Base-by-base conservation (phyloP, 2,888 invertebrate genomes). In the Papilio protenor region DNA sequence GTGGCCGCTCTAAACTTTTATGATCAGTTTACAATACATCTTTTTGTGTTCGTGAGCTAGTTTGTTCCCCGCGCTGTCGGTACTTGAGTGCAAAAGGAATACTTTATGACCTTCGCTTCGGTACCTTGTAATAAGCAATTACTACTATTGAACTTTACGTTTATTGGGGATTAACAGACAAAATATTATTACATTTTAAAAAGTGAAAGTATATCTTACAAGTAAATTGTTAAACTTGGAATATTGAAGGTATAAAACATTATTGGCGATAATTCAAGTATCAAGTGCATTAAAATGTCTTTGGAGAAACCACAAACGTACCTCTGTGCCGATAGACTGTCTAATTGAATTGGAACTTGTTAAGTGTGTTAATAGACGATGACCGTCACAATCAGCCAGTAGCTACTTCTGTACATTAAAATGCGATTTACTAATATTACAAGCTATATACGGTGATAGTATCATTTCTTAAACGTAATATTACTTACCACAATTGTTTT, bases 401-500 rank as follows among this genome's bases (percentile, higher is more conserved):
- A 81, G 83, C 85, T 86, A 85, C 78, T 79, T 73, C 76, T 80
- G 84, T 84, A 83, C 89, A 92, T 94, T 92, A 92, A 93, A 92
- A 91, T 85, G 83, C 87, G 80, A 92, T 92, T 92, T 91, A 90
- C 90, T 86, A 89, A 87, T 88, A 83, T 90, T 90, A 89, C 86
- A 86, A 87, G 86, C 81, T 82, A 84, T 86, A 86, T 85, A 82
- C 86, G 89, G 88, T 86, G 87, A 89, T 89, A 90, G 86, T 88
- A 89, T 86, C 85, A 86, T 75, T 85, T 84, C 84, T 84, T 87
- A 87, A 86, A 84, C 84, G 84, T 83, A 83, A 10, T 78, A 33
- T 10, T 78, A 18, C 73, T 78, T 23, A 78, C 47, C 16, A 73
- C 18, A 77, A 27, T 55, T 27, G 18, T 33, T 72, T 52, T 27